Evolutionary conservation across 2,888 invertebrate species (phyloP).

Genomic region (Drosophila meridionalis): DNA sequence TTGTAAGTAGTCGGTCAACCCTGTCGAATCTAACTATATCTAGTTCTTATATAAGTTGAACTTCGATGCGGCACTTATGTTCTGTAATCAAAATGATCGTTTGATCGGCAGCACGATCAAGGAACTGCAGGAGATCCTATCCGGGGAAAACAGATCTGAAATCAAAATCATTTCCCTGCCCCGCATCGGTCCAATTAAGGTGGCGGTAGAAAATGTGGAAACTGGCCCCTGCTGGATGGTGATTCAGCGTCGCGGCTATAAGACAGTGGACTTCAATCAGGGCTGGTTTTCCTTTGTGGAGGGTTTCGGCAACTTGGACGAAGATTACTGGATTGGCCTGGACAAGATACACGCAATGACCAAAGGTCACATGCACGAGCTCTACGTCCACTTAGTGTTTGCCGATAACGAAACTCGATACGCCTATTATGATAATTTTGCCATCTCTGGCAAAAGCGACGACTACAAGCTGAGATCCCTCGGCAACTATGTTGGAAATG

Average conservation of each 20-base stretch:
- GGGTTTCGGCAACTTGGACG: conserved; percentile 34
- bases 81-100: conserved; percentile 12
- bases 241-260: conserved; percentile 37
- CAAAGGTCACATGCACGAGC: conserved; percentile 33
- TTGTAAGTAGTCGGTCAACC: not conserved
- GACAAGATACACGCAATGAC: conserved; percentile 39
- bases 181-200: conserved; percentile 21
- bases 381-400: conserved; percentile 38
- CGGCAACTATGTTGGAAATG: conserved; percentile 35
- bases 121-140: conserved; percentile 26
- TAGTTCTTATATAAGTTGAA: not conserved
- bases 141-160: conserved; percentile 1
- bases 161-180: conserved; percentile 16
- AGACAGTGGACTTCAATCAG: conserved; percentile 24
- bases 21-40: not conserved
- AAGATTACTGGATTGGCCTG: conserved; percentile 39
- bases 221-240: conserved; percentile 33
- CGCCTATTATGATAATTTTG: conserved; percentile 40
- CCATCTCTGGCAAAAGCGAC: conserved; percentile 28
- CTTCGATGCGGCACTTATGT: conserved; percentile 3
- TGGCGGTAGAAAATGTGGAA: conserved; percentile 8
- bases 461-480: conserved; percentile 35
- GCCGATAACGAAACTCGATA: conserved; percentile 27
- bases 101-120: conserved; percentile 19
- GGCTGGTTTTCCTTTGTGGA: conserved; percentile 33